Evolutionary conservation across 2,888 invertebrate species (phyloP), one percentile per base, ranked within the genome.

Genomic region (Perdita meconis): DNA sequence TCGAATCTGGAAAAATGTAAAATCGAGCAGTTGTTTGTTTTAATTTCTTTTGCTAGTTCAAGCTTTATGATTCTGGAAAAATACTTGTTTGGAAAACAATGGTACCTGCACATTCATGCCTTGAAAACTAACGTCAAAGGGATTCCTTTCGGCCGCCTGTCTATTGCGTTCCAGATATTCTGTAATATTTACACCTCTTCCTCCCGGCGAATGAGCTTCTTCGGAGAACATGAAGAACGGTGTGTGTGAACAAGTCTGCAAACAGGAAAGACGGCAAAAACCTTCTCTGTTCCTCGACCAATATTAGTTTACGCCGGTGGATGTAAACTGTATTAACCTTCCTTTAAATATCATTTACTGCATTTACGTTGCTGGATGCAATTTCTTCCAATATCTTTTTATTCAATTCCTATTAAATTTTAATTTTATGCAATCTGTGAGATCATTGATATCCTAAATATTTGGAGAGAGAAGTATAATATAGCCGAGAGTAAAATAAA

Each of bases 171-270:
- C 51, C 57, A 57, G 67, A 63, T 75, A 44, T 63, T 77, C 34
- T 68, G 40, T 56, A 68, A 68, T 68, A 76, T 77, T 76, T 77
- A 55, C 76, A 68, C 34, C 63, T n/a, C 57, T 77, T 63, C 61
- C 53, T 57, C 42, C 36, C 22, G 47, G 51, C 63, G 38, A 59
- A 67, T 75, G 56, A 38, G 76, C 30, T 57, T 44, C 44, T 30
- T 57, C 30, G 53, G 36, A 57, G 59, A 67, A 59, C 59, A 8
- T 30, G 63, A 61, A 44, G 50, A 50, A 47, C 55, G n/a, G 24
- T 60, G 47, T 36, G 74, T 74, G 53, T 53, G 72, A 65, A 59
- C 55, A 50, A 61, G 56, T 55, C 40, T 19, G 74, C 55, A 65
- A 65, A 73, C 55, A 73, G 65, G 40, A 22, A 40, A 40, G 34